A percentile compares a stretch with the other conserved stretches of the same genome.
Evolutionary conservation across 2,797 vertebrate species (phyloP).

Genomic region (Enteromius fasciolatus): DNA sequence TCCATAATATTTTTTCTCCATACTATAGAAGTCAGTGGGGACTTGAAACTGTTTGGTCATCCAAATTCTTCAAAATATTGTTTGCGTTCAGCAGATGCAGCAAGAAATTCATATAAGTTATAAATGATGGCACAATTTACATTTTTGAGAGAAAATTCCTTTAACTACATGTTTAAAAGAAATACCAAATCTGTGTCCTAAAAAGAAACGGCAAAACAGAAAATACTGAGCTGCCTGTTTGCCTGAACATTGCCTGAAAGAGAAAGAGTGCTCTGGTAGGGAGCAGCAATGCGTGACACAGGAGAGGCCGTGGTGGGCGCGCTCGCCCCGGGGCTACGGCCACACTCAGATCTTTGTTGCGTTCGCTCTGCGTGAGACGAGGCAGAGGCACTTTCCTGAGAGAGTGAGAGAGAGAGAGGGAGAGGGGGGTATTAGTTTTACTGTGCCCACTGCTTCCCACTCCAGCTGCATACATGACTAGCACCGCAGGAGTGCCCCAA

Average conservation of each 20-base stretch:
- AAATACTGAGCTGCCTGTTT: slow-evolving; percentile 44
- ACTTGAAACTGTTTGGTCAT: not conserved
- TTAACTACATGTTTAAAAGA: not conserved
- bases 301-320: slow-evolving; percentile 79
- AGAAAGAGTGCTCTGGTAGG: slow-evolving; percentile 66
- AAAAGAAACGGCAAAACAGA: slow-evolving; percentile 37
- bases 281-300: slow-evolving; percentile 79
- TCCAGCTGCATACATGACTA: slow-evolving; percentile 81
- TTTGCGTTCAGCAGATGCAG: not conserved
- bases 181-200: slow-evolving; percentile 4
- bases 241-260: slow-evolving; percentile 54
- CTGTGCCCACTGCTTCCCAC: slow-evolving; percentile 72
- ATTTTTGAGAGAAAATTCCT: not conserved
- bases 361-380: slow-evolving; percentile 76
- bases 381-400: slow-evolving; percentile 78
- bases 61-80: not conserved
- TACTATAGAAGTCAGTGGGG: not conserved
- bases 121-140: not conserved
- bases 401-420: slow-evolving; percentile 23
- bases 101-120: not conserved
- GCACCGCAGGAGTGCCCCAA: slow-evolving; percentile 74
- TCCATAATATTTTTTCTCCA: not conserved
- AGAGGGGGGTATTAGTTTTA: slow-evolving; percentile 77
- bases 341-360: slow-evolving; percentile 85
- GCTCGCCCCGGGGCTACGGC: slow-evolving; percentile 78